These are phyloP conservation scores for Buphagus erythrorhynchus DNA, from an alignment of 2,797 vertebrate genomes.

Conservation along the genomic window DNA sequence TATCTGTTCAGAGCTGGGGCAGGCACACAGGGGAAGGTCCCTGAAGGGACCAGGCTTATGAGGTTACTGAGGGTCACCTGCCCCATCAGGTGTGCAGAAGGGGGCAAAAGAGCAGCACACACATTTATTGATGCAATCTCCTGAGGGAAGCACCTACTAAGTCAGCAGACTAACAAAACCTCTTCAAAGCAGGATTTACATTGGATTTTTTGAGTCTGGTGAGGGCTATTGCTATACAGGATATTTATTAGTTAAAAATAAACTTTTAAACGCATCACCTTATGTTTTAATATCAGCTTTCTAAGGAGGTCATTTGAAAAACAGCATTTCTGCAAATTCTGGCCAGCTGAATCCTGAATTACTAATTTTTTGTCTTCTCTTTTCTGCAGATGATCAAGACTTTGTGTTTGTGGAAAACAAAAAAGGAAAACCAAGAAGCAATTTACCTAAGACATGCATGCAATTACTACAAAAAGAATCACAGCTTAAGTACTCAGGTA, in stretches of 20 bases:
- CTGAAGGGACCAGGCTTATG: background rate
- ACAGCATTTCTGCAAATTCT: background rate
- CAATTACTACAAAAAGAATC: background rate
- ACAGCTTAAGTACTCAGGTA: background rate
- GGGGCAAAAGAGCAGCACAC: background rate
- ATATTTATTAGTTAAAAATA: background rate
- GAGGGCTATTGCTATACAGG: background rate
- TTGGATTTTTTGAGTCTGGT: background rate
- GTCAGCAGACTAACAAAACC: background rate
- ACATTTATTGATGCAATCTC: background rate
- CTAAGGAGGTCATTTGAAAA: background rate
- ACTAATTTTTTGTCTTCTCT: background rate
- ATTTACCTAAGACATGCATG: background rate
- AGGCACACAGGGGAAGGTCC: background rate
- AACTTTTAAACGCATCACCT: background rate
- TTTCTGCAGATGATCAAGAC: background rate
- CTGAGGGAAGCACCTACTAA: background rate
- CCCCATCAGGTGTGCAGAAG: background rate
- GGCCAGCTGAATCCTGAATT: background rate
- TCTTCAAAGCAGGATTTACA: background rate
- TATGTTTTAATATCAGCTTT: background rate
- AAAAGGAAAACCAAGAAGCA: background rate
- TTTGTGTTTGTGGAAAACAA: background rate
- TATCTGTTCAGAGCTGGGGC: rapidly evolving
- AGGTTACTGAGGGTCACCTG: background rate